These are phyloP conservation scores for Nephrotoma appendiculata DNA, from an alignment of 2,888 invertebrate species.

Conservation along the genomic window DNA sequence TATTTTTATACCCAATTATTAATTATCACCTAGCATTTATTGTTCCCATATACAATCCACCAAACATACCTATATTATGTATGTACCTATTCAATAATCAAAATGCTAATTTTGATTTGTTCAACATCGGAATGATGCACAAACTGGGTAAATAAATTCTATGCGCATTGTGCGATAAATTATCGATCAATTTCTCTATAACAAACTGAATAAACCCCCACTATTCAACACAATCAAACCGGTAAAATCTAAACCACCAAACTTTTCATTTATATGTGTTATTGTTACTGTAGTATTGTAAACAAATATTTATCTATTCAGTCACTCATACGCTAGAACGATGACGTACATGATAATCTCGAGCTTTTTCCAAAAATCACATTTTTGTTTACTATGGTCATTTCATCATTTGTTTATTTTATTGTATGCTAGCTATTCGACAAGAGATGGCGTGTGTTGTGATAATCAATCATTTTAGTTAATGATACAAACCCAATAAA, in stretches of 20 bases:
- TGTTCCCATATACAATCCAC: not conserved
- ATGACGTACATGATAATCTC: no score
- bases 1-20: not conserved
- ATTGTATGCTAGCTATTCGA: no score
- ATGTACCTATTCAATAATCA: not conserved
- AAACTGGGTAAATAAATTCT: not conserved
- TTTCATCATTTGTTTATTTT: no score
- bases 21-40: not conserved
- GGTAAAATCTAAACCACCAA: not conserved
- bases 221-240: not conserved
- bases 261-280: not conserved
- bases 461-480: no score
- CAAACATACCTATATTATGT: not conserved
- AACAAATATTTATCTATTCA: no score
- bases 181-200: not conserved
- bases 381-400: no score
- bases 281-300: no score
- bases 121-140: not conserved
- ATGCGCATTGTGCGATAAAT: not conserved
- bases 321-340: no score
- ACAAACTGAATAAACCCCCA: not conserved
- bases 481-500: no score
- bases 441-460: no score
- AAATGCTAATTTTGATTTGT: not conserved
- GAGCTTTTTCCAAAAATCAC: no score